Base-by-base conservation (phyloP, 1,140 invertebrate genomes). In the Diorhabda carinulata region DNA sequence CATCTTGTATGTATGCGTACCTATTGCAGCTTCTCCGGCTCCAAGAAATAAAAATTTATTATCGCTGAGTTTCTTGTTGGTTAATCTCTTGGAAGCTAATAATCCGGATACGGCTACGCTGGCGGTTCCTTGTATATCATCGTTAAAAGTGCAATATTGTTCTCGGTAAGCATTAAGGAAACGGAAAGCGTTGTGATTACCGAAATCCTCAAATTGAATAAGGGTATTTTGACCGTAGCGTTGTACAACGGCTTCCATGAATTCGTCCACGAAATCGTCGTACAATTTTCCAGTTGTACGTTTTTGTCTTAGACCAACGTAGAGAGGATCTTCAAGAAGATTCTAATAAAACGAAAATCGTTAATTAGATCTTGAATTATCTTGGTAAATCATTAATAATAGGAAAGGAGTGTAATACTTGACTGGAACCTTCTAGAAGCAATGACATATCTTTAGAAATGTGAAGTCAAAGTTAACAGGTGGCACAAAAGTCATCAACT, bases 131-230 rank as follows among this genome's bases (percentile, higher is more conserved):
- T 98, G 96, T 79, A 98, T 98, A 78, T 98, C 96, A 79, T 98
- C 96, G 78, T 98, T 98, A 78, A 98, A 98, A 4, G 94, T 97
- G 78, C 95, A 97, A 77, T 96, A 98, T 58, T 87, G 84, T 69
- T 92, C 83, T 65, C 91, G 85, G 80, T 97, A 98, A 80, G 93
- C 96, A 69, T 95, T 90, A 64, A 98, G 80, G 73, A 98, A 90
- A 43, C 71, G 86, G 84, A 95, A 96, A 58, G 96, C 96, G 84
- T 98, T 98, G 72, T 90, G 87, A 77, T 96, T 93, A 43, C 92
- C 96, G 81, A 98, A 98, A 82, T 98, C 97, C 86, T 98, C 96
- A 83, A 98, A 98, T 88, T 94, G 93, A 74, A 96, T 91, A 2
- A 95, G 83, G 2, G 92, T 93, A 76, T 95, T 94, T 80, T 94